Percentiles rank a stretch among this genome's conserved stretches.
These are phyloP conservation scores for Xanthia icteritia DNA, from an alignment of 2,888 invertebrate genomes.

Conservation along the genomic window DNA sequence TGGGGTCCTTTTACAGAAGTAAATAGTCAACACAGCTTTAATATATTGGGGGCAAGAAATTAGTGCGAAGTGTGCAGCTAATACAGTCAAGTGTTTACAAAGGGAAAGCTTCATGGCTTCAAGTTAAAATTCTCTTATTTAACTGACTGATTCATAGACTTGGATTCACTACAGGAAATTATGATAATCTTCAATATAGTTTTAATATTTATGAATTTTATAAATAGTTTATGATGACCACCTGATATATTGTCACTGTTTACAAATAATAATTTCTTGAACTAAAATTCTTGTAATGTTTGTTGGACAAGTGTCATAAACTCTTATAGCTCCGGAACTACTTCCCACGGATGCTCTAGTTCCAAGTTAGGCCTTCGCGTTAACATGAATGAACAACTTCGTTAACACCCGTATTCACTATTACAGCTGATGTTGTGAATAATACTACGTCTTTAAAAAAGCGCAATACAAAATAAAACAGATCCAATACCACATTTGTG, in stretches of 20 bases:
- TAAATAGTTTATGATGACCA: neutral
- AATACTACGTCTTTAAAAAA: neutral
- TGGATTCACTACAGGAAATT: neutral
- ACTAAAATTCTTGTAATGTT: neutral
- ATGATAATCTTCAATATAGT: neutral
- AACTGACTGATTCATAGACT: neutral
- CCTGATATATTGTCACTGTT: neutral
- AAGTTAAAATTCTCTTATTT: neutral
- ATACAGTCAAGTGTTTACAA: neutral
- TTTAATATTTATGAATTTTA: neutral
- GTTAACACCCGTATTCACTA: neutral
- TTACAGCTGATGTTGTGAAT: neutral
- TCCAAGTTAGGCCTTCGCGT: conserved; percentile 28
- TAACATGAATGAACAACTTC: conserved; percentile 4
- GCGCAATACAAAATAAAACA: conserved; percentile 19
- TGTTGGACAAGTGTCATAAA: neutral
- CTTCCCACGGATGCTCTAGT: conserved; percentile 36
- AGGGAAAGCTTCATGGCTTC: neutral
- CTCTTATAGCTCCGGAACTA: neutral
- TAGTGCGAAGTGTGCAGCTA: neutral
- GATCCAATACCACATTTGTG: conserved; percentile 17
- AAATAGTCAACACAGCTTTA: neutral
- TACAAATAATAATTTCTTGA: neutral
- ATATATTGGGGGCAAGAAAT: neutral
- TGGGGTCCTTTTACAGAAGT: no score